Percentiles rank a stretch among this genome's conserved stretches.
Conservation (phyloP, 1,140 invertebrate genomes). For the Drosophila ohnishii region DNA sequence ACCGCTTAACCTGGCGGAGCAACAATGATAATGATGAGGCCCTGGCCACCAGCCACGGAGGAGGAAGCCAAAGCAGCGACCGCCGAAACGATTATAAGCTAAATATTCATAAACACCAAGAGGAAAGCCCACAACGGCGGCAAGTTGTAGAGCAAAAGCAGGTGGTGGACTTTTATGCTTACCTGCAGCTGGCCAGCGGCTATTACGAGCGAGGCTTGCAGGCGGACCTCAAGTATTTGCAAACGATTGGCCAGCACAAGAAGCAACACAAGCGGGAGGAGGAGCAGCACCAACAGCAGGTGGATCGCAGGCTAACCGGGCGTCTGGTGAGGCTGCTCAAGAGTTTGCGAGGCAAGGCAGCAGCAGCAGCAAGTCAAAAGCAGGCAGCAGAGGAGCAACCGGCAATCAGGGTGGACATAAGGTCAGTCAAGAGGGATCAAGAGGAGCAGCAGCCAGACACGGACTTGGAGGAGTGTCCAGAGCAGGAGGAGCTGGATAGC, state of each 20-base stretch:
- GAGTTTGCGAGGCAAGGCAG: slow-evolving; percentile 32
- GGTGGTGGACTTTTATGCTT: slow-evolving; percentile 56
- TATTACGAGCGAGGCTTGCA: slow-evolving; percentile 74
- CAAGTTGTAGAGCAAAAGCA: neutral
- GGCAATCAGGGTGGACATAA: slow-evolving; percentile 23
- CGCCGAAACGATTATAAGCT: slow-evolving; percentile 50
- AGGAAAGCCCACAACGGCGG: slow-evolving; percentile 55
- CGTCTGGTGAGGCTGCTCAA: slow-evolving; percentile 48
- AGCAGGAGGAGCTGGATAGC: slow-evolving; percentile 14
- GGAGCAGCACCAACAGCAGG: neutral
- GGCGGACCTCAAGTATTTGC: slow-evolving; percentile 70
- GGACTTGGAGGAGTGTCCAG: neutral
- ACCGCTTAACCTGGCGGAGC: slow-evolving; percentile 8
- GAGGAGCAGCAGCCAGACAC: neutral
- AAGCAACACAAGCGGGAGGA: slow-evolving; percentile 31
- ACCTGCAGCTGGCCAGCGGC: slow-evolving; percentile 72
- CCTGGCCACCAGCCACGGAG: slow-evolving; percentile 14
- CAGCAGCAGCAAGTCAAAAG: neutral
- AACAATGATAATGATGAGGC: slow-evolving; percentile 7
- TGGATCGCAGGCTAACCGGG: neutral
- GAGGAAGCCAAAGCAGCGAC: slow-evolving; percentile 35
- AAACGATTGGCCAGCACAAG: slow-evolving; percentile 70
- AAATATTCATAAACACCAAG: slow-evolving; percentile 63
- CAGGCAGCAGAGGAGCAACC: neutral
- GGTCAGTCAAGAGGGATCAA: slow-evolving; percentile 5